Evolutionary conservation across 2,797 vertebrate species (phyloP).

Genomic region (Oceanodroma leucorhoa): DNA sequence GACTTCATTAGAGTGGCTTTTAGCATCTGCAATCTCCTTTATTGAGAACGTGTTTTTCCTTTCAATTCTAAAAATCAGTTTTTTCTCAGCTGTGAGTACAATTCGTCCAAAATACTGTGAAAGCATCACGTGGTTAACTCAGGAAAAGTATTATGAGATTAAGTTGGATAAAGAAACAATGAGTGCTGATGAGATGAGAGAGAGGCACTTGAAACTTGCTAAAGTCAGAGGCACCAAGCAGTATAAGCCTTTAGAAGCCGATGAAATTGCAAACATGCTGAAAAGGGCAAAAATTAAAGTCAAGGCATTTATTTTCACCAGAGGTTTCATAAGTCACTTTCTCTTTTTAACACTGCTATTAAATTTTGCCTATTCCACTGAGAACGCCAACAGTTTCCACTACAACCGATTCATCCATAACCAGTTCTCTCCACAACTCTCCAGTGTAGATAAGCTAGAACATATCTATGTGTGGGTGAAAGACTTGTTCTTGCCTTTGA

Average conservation of each 20-base stretch:
- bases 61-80: constrained; percentile 33
- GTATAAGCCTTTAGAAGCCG: constrained; percentile 60
- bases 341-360: constrained; percentile 56
- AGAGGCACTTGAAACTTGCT: not conserved
- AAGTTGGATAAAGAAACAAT: not conserved
- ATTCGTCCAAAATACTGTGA: constrained; percentile 19
- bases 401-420: constrained; percentile 31
- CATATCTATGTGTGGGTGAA: constrained; percentile 56
- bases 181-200: not conserved
- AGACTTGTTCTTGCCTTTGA: constrained; percentile 26
- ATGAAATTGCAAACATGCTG: constrained; percentile 30
- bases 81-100: constrained; percentile 1
- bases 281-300: constrained; percentile 17
- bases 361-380: not conserved
- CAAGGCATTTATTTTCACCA: constrained; percentile 34
- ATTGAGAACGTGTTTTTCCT: constrained; percentile 51
- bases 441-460: not conserved
- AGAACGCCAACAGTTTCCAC: constrained; percentile 16
- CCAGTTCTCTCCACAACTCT: constrained; percentile 40
- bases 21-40: constrained; percentile 59
- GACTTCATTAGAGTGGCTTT: constrained; percentile 70
- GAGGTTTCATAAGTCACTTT: not conserved
- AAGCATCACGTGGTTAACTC: constrained; percentile 52
- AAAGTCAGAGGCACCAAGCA: not conserved
- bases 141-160: constrained; percentile 15